Conservation (phyloP, 2,113 vertebrate genomes). For the Garra rufa region DNA sequence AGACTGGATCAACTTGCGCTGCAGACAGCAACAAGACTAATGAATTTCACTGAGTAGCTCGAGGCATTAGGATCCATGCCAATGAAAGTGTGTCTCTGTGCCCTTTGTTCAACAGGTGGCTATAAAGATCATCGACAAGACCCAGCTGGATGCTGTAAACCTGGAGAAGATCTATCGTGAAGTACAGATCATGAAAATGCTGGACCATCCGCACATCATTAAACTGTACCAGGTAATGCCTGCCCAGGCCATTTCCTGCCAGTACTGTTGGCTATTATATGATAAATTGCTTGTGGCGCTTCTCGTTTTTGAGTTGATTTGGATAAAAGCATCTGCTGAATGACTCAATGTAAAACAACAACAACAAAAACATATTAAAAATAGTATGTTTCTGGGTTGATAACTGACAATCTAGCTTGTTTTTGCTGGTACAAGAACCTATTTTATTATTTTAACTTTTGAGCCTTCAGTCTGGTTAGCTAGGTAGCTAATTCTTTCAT, state of each 20-base stretch:
- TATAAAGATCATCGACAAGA: slow-evolving; percentile 99
- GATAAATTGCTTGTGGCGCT: not conserved
- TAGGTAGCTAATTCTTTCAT: not conserved
- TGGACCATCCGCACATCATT: slow-evolving; percentile 97
- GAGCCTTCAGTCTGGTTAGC: too few relatives aligned
- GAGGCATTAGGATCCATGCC: slow-evolving; percentile 11
- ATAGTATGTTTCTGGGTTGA: not conserved
- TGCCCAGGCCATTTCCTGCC: not conserved
- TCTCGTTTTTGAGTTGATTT: not conserved
- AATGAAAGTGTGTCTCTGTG: slow-evolving; percentile 55
- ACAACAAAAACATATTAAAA: not conserved
- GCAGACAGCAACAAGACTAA: not conserved
- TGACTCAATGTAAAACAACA: not conserved
- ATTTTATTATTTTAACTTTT: not conserved
- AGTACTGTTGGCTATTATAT: not conserved
- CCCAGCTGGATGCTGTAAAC: slow-evolving; percentile 94
- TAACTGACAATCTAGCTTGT: not conserved
- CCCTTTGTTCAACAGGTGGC: slow-evolving; percentile 83
- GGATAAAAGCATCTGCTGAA: not conserved
- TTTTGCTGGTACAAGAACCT: not conserved
- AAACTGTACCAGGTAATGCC: slow-evolving; percentile 93
- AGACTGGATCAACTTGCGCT: slow-evolving; percentile 19
- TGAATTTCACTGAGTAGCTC: not conserved
- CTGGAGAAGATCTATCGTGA: slow-evolving; percentile 98
- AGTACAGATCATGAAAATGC: slow-evolving; percentile 98